Percentiles rank a stretch among this genome's conserved stretches.
Conservation (phyloP, 2,113 vertebrate genomes). For the Macquaria ambigua region DNA sequence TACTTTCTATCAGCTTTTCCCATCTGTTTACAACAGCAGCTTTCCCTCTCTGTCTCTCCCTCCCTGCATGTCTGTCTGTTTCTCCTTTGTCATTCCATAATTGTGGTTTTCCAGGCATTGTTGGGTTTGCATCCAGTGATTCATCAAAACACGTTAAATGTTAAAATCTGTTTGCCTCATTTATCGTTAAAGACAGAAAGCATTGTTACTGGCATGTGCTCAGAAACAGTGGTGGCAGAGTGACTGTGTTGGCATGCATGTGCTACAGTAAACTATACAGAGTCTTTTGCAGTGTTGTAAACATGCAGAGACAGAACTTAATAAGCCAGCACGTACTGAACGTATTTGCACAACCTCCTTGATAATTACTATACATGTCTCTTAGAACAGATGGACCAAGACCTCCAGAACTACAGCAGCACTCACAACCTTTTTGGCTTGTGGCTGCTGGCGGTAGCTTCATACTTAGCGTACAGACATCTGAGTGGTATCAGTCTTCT, state of each 20-base stretch:
- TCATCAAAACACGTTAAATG: conserved; percentile 32
- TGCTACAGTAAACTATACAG: not conserved
- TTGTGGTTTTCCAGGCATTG: conserved; percentile 28
- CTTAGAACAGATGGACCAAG: not conserved
- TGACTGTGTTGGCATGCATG: conserved; percentile 4
- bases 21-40: conserved; percentile 20
- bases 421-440: not conserved
- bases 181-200: conserved; percentile 1
- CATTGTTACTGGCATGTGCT: not conserved
- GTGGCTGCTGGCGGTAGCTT: not conserved
- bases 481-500: not conserved
- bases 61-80: conserved; percentile 19
- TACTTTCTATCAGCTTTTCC: conserved; percentile 6
- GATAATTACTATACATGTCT: not conserved
- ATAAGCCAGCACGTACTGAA: not conserved
- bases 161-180: conserved; percentile 27
- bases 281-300: conserved; percentile 10
- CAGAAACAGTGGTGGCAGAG: not conserved
- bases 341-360: not conserved
- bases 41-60: conserved; percentile 13
- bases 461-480: not conserved
- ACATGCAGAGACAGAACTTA: not conserved
- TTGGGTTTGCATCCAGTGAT: conserved; percentile 30
- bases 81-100: conserved; percentile 26
- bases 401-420: not conserved